Base-by-base conservation (phyloP, 1,140 invertebrate genomes). In the Pectinophora gossypiella region DNA sequence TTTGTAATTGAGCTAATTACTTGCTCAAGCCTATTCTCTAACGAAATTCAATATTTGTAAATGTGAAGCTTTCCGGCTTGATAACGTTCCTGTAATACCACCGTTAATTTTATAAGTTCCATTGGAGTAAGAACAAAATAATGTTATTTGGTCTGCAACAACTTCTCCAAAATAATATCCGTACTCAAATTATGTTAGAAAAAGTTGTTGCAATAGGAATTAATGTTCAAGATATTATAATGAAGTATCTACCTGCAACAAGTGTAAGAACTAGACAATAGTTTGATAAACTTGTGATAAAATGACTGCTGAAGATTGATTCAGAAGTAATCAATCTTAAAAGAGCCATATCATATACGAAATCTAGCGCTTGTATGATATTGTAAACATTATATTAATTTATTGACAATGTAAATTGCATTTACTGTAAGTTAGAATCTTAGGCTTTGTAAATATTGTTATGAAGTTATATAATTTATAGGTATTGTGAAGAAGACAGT, bases 361-460 rank as follows among this genome's bases (percentile, higher is more conserved):
- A 83, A 72, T 68, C 63, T 83, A 85, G 72, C 78, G 84, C 84
- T 87, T 87, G 84, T 87, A 87, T 77, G 57, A 76, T 83, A 85
- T 74, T 86, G 72, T 85, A 83, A 77, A 82, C 74, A 83, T 67
- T 75, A 76, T 44, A 74, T 77, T 81, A 79, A 79, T 86, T 85
- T 84, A 82, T 84, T 77, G 67, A 79, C 67, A 65, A 77, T 87
- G 84, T 85, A 87, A 70, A 87, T 86, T 82, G 81, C 80, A 83
- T 83, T 76, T 78, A 86, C 61, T 64, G 69, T 85, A 87, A 85
- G 81, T 74, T 87, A 87, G 80, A 68, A 72, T 57, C 54, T 75
- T 87, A 85, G 82, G 84, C 80, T 87, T 84, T 87, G 84, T 87
- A 87, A 84, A 87, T 87, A 87, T 87, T 87, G 84, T 87, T 87